Conservation (phyloP, 2,113 vertebrate genomes). For the Zosterops pallidus region DNA sequence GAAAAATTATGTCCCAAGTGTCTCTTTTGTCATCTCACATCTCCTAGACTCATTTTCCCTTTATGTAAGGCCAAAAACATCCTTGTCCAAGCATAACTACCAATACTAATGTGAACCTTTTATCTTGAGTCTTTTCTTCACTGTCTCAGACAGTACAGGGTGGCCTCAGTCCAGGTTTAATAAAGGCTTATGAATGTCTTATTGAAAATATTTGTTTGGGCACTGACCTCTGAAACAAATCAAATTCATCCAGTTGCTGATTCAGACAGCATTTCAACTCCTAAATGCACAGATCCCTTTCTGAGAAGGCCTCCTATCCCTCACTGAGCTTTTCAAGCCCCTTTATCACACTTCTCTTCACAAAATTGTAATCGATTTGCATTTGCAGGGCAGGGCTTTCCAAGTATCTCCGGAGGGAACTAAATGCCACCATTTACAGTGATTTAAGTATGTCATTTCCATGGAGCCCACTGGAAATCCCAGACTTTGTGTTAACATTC, state of each 20-base stretch:
- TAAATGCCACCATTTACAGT: background rate
- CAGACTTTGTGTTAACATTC: rapidly evolving
- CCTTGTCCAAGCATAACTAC: background rate
- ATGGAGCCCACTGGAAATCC: background rate
- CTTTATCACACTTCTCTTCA: background rate
- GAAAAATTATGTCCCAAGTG: background rate
- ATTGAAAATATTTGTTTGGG: conserved; percentile 25
- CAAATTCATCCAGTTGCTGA: background rate
- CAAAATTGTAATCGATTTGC: rapidly evolving
- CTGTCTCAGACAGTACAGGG: background rate
- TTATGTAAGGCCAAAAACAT: background rate
- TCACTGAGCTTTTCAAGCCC: background rate
- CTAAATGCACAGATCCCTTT: background rate
- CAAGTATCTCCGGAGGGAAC: background rate
- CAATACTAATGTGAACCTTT: background rate
- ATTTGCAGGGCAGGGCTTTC: background rate
- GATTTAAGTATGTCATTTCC: background rate
- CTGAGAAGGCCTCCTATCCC: background rate
- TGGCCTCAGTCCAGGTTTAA: background rate
- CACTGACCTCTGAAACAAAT: conserved; percentile 2
- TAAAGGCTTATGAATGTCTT: background rate
- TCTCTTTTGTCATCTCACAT: background rate
- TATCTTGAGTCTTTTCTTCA: background rate
- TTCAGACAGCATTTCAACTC: background rate
- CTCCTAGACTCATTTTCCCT: background rate